Evolutionary conservation across 2,888 invertebrate species (phyloP).

Genomic region (Exephanes ischioxanthus): DNA sequence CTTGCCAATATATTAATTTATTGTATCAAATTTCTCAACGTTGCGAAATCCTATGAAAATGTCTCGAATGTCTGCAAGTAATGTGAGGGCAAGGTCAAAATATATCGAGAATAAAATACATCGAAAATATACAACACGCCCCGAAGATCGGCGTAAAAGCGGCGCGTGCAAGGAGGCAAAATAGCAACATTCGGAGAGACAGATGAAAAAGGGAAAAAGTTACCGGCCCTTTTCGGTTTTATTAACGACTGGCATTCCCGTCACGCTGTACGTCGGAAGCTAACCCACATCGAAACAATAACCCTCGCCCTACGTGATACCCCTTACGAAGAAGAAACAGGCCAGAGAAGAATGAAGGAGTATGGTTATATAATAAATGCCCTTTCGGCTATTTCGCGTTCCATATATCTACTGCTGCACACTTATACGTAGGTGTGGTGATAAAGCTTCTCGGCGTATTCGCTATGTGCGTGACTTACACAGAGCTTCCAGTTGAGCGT

Average conservation of each 20-base stretch:
- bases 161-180: constrained; percentile 46
- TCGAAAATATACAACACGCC: constrained; percentile 17
- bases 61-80: not conserved
- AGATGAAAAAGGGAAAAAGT: constrained; percentile 58
- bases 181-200: constrained; percentile 34
- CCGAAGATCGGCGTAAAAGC: not conserved
- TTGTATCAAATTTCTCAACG: not conserved
- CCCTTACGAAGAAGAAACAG: constrained; percentile 68
- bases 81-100: not conserved
- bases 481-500: no score
- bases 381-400: constrained; percentile 44
- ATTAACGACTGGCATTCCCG: constrained; percentile 74
- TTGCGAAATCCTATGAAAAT: not conserved
- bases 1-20: no score
- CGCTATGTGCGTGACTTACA: no score
- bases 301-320: constrained; percentile 78
- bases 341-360: constrained; percentile 9
- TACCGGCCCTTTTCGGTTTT: not conserved
- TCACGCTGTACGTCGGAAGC: constrained; percentile 76
- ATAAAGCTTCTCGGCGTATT: constrained; percentile 5
- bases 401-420: constrained; percentile 9
- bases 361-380: constrained; percentile 76
- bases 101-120: constrained; percentile 23
- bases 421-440: constrained; percentile 11
- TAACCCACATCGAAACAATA: constrained; percentile 79